Conservation (phyloP, 2,113 vertebrate genomes). For the Thamnophis sirtalis region DNA sequence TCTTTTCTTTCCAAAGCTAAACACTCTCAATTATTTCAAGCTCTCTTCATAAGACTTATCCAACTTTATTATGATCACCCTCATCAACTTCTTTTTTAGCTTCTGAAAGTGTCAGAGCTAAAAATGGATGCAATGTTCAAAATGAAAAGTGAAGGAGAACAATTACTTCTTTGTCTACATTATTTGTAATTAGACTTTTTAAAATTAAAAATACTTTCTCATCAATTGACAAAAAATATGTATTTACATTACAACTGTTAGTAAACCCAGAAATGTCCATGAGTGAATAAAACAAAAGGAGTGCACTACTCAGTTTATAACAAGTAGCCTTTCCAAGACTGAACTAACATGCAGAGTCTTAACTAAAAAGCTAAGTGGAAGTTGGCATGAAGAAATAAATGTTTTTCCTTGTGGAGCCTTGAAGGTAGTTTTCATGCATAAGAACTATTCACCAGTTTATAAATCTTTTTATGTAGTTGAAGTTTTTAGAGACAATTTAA, state of each 20-base stretch:
- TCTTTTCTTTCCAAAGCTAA: not conserved
- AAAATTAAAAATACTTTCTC: not conserved
- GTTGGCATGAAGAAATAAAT: not conserved
- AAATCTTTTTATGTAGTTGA: not conserved
- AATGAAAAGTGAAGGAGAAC: not conserved
- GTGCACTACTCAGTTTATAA: too few species aligned
- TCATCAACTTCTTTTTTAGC: not conserved
- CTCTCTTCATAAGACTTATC: not conserved
- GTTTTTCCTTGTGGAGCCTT: not conserved
- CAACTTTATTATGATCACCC: not conserved
- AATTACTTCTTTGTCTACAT: not conserved
- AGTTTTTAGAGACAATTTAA: not conserved
- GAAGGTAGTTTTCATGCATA: not conserved
- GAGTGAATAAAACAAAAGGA: not conserved
- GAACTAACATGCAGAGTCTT: not conserved
- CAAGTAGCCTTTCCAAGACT: not conserved
- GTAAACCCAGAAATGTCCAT: not conserved
- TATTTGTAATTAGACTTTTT: not conserved
- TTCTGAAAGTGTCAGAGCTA: not conserved
- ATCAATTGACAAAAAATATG: not conserved
- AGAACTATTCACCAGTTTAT: not conserved
- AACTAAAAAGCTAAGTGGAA: not conserved
- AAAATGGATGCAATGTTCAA: not conserved
- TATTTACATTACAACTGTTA: not conserved
- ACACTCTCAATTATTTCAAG: not conserved